Evolutionary conservation across 2,797 vertebrate genomes (phyloP).

Genomic region (Oreonectes daqikongensis): DNA sequence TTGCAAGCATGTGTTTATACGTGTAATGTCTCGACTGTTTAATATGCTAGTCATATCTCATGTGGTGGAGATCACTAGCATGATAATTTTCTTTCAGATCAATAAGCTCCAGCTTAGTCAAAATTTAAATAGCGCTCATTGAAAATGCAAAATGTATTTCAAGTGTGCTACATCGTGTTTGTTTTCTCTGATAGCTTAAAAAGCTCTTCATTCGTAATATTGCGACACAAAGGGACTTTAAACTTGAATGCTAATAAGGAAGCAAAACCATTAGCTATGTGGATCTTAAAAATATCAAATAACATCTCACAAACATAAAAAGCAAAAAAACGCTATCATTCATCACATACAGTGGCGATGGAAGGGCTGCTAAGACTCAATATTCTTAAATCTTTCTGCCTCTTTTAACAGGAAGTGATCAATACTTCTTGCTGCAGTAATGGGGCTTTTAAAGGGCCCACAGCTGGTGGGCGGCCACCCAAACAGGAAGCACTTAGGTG

Average conservation of each 20-base stretch:
- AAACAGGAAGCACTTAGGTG: conserved; percentile 48
- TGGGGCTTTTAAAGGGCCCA: conserved; percentile 34
- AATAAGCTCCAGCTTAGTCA: background rate
- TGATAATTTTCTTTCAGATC: conserved; percentile 18
- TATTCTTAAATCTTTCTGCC: conserved; percentile 18
- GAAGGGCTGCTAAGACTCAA: conserved; percentile 1
- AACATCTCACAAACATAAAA: conserved; percentile 3
- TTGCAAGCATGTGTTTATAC: background rate
- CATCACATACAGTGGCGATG: background rate
- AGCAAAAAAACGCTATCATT: background rate
- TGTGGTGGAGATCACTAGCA: background rate
- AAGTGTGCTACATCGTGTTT: background rate
- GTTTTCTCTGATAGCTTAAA: background rate
- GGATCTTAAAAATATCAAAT: background rate
- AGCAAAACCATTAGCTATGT: background rate
- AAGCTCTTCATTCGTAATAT: background rate
- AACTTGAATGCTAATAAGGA: background rate
- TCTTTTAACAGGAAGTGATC: conserved; percentile 50
- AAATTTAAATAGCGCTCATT: background rate
- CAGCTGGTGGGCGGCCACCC: conserved; percentile 32
- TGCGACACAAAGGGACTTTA: background rate
- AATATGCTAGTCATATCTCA: background rate
- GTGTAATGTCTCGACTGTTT: background rate
- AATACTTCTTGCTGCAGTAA: conserved; percentile 25
- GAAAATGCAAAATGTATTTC: background rate